These are phyloP conservation scores for Chamaedrilus cognettii DNA, from an alignment of 2,888 invertebrate genomes.

Conservation along the genomic window DNA sequence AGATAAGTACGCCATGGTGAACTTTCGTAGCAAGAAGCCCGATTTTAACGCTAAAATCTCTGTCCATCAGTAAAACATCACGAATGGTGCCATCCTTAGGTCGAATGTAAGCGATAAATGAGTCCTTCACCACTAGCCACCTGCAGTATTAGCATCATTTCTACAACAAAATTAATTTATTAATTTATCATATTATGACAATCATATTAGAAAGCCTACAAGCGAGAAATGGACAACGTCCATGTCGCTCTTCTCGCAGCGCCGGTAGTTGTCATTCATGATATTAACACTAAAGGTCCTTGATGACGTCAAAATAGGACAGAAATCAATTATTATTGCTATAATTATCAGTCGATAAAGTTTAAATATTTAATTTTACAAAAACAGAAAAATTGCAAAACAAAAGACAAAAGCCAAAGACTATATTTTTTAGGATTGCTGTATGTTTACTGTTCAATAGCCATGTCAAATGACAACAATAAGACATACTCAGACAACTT, in stretches of 20 bases:
- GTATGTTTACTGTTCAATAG: too few relatives aligned
- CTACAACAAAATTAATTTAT: neutral
- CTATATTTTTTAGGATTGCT: too few relatives aligned
- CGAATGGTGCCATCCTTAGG: slow-evolving; percentile 66
- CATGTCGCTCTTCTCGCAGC: neutral
- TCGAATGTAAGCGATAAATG: slow-evolving; percentile 88
- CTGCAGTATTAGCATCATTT: slow-evolving; percentile 58
- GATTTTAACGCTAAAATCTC: slow-evolving; percentile 77
- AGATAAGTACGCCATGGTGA: slow-evolving; percentile 82
- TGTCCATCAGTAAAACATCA: slow-evolving; percentile 79
- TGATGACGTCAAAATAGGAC: too few relatives aligned
- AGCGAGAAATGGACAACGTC: neutral
- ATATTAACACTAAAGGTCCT: too few relatives aligned
- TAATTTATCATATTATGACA: neutral
- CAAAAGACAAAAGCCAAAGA: too few relatives aligned
- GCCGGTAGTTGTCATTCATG: too few relatives aligned
- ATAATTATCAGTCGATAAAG: too few relatives aligned
- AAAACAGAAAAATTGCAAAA: too few relatives aligned
- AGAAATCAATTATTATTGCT: too few relatives aligned
- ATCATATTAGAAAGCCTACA: neutral
- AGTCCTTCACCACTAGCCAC: slow-evolving; percentile 94
- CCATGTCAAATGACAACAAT: too few relatives aligned
- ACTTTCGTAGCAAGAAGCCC: slow-evolving; percentile 83
- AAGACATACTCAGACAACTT: too few relatives aligned
- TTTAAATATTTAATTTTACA: too few relatives aligned